These are phyloP conservation scores for Melinopterus prodromus DNA, from an alignment of 2,888 invertebrate species.

Conservation along the genomic window DNA sequence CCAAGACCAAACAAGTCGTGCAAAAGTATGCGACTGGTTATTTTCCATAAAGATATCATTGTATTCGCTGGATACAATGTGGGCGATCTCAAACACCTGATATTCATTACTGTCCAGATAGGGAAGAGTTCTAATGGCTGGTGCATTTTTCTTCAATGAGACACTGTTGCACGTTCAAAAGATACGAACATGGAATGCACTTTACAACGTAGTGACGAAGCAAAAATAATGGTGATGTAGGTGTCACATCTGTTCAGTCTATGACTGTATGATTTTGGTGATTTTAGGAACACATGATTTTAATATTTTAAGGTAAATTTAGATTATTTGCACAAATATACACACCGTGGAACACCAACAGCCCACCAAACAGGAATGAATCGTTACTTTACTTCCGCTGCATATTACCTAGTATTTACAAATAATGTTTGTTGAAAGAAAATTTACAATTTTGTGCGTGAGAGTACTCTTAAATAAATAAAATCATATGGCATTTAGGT, in stretches of 20 bases:
- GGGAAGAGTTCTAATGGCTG: not conserved
- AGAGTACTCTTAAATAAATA: too few relatives aligned
- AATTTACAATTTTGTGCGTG: too few relatives aligned
- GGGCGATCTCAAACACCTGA: not conserved
- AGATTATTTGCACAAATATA: too few relatives aligned
- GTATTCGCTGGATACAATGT: not conserved
- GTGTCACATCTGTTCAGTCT: not conserved
- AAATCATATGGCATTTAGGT: too few relatives aligned
- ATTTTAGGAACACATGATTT: too few relatives aligned
- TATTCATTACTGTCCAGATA: conserved; percentile 4
- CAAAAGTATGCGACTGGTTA: not conserved
- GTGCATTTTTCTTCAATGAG: not conserved
- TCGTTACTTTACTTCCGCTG: too few relatives aligned
- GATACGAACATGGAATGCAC: not conserved
- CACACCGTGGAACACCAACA: too few relatives aligned
- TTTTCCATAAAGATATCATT: conserved; percentile 4
- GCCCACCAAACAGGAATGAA: too few relatives aligned
- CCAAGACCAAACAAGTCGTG: not conserved
- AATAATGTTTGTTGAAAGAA: too few relatives aligned
- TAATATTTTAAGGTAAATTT: too few relatives aligned
- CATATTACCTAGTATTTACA: too few relatives aligned
- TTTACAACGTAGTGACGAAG: not conserved
- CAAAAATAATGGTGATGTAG: not conserved
- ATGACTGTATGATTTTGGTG: too few relatives aligned
- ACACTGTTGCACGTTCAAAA: not conserved